phyloP scores from a whole-genome alignment of 1,140 invertebrate species.

The Dryas iulia region DNA sequence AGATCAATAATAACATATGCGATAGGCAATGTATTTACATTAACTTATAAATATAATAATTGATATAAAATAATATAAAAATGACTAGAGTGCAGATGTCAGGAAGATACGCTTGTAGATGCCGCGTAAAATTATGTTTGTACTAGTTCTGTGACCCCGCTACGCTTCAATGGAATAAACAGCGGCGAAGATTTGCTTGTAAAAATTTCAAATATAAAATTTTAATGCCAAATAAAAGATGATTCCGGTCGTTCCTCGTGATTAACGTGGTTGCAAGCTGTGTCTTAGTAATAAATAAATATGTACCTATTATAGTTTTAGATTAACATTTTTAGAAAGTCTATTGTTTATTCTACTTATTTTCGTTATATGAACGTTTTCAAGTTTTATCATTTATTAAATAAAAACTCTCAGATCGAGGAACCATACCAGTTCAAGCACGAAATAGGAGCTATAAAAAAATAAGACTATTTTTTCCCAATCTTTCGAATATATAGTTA shows the following conservation, averaged over 20 bases:
- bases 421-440: neutral
- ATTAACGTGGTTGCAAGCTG: neutral
- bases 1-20: no score
- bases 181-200: conserved; percentile 52
- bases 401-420: no score
- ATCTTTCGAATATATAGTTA: no score
- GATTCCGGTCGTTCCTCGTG: conserved; percentile 21
- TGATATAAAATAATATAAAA: neutral
- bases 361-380: no score
- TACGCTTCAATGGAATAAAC: conserved; percentile 66
- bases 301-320: neutral
- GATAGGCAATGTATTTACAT: no score
- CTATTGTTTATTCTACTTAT: no score
- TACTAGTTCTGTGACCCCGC: conserved; percentile 75
- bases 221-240: conserved; percentile 38
- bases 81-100: conserved; percentile 5
- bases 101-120: conserved; percentile 39
- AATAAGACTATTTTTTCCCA: neutral
- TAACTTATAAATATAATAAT: no score
- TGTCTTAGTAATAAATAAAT: conserved; percentile 7
- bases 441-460: neutral
- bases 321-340: neutral
- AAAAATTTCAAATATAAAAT: conserved; percentile 46
- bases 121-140: conserved; percentile 64
- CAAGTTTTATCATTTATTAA: no score